Evolutionary conservation across 1,140 invertebrate species (phyloP), one percentile per base, ranked within the genome.

Genomic region (Trichogramma pretiosum): DNA sequence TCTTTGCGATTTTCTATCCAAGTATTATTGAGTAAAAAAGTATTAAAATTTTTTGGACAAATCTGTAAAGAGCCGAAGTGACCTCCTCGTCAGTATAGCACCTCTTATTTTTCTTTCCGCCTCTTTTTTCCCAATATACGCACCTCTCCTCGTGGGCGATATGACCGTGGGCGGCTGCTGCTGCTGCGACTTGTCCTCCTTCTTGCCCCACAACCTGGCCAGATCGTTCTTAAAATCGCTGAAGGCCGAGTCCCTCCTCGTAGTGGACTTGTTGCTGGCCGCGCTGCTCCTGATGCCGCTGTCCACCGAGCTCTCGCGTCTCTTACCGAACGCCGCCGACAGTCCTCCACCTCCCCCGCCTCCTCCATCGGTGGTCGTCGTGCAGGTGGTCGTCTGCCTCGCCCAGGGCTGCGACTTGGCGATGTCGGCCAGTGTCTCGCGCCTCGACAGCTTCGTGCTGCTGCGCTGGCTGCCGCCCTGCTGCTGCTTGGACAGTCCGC

Each of bases 351-450:
- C n/a, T n/a, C n/a, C n/a, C n/a, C n/a, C n/a, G n/a, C n/a, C n/a
- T n/a, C n/a, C n/a, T n/a, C n/a, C n/a, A n/a, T n/a, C n/a, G 11
- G 5, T 28, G 5, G 11, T 11, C 5, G 5, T 68, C 0, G 66
- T 61, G 19, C 79, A 77, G 14, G 72, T 73, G 11, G 76, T 77
- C 3, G 74, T 71, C 46, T 80, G 77, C 5, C 76, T 51, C 59
- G 74, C 44, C 82, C 85, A 88, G 0, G 85, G 84, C 14, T 88
- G 56, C 1, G 73, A 59, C 74, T 87, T 65, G 67, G 80, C 33
- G 80, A 92, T 75, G 58, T 91, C 89, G 26, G 87, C 88, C 26
- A 92, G 72, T 1, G 88, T 90, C 64, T 92, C 88, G 24, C 89
- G 77, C 3, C 89, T 75, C 40, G 81, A 83, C 5, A 91, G 67